A percentile compares a stretch with the other conserved stretches of the same genome.
Evolutionary conservation across 2,888 invertebrate species (phyloP).

Genomic region (Masnerella sp.): DNA sequence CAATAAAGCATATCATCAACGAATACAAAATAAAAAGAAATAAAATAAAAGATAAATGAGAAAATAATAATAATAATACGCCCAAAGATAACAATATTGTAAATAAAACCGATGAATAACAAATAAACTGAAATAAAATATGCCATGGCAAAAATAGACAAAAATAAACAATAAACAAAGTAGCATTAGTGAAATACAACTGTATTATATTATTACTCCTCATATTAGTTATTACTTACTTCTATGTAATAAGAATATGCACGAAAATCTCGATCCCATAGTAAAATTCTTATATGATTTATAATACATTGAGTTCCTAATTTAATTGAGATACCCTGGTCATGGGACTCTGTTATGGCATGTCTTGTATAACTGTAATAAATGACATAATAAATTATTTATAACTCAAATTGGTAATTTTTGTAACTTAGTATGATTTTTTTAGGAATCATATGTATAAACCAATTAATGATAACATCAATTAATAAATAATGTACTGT

Average conservation of each 20-base stretch:
- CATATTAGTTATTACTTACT: too few species aligned
- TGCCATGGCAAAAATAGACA: too few species aligned
- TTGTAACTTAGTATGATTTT: neutral
- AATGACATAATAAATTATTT: neutral
- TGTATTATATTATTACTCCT: too few species aligned
- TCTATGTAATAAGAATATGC: conserved; percentile 95
- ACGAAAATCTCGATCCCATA: conserved; percentile 96
- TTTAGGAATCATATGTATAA: neutral
- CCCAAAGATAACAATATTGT: too few species aligned
- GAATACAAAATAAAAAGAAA: too few species aligned
- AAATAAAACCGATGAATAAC: too few species aligned
- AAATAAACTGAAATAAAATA: too few species aligned
- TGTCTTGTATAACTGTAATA: conserved; percentile 87
- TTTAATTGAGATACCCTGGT: conserved; percentile 91
- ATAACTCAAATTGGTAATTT: too few species aligned
- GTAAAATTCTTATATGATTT: conserved; percentile 93
- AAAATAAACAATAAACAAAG: neutral
- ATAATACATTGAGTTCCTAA: conserved; percentile 91
- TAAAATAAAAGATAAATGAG: too few species aligned
- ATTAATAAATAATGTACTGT: neutral
- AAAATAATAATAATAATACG: too few species aligned
- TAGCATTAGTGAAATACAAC: neutral
- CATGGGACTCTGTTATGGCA: conserved; percentile 87
- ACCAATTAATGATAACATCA: neutral
- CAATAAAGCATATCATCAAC: too few species aligned